phyloP scores from a whole-genome alignment of 2,113 vertebrate genomes.

The Cyanoliseus patagonus region DNA sequence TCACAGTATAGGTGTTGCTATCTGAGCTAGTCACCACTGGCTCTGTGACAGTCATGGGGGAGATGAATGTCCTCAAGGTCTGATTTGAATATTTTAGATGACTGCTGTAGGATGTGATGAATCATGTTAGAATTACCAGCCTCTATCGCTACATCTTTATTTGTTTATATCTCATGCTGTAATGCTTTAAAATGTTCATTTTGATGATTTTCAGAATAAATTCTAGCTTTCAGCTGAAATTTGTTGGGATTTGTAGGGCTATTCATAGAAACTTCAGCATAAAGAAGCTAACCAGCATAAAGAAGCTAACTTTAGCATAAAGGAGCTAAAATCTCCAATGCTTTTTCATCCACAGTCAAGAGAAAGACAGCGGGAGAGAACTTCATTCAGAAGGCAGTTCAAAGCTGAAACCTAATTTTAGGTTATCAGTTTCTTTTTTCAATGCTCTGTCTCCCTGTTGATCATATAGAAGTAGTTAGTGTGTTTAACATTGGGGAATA shows the following conservation, averaged over 20 bases:
- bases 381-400: not conserved
- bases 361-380: not conserved
- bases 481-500: not conserved
- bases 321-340: not conserved
- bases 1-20: not conserved
- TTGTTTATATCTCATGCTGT: not conserved
- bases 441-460: not conserved
- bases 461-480: not conserved
- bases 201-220: not conserved
- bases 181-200: not conserved
- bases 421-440: not conserved
- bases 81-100: not conserved
- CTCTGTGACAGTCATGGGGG: rapidly evolving
- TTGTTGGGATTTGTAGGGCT: not conserved
- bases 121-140: not conserved
- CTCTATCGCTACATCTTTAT: not conserved
- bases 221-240: not conserved
- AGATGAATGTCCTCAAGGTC: not conserved
- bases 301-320: not conserved
- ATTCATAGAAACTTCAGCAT: not conserved
- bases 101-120: not conserved
- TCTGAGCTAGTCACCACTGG: not conserved
- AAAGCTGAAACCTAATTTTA: not conserved
- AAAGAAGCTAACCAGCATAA: not conserved
- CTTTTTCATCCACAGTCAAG: not conserved